Evolutionary conservation across 2,797 vertebrate genomes (phyloP), one percentile per base, ranked within the genome.

Genomic region (Esox lucius): DNA sequence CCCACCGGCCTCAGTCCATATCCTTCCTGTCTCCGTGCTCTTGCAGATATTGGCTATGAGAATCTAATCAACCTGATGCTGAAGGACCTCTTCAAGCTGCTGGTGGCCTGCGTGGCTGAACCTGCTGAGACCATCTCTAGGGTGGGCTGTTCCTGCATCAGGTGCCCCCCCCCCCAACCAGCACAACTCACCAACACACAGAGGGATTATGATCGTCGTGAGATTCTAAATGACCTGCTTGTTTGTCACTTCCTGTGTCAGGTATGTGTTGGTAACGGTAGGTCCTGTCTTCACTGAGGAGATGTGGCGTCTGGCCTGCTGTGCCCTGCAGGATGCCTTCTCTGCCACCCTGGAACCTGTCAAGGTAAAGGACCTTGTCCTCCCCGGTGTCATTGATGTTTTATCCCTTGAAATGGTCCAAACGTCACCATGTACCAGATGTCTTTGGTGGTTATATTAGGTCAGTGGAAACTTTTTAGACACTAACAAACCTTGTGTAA

Each of bases 71-170:
- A 99, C 89, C 85, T 95, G 78, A 97, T 99, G 97, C 78, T 99
- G 83, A 98, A 97, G 90, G 97, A 99, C 78, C 94, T 99, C 80
- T 98, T 99, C 72, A 96, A 97, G 85, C 89, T 99, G 62, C 91
- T 99, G 78, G 97, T 98, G 66, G 91, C 94, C 5, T 97, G 97
- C 76, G 97, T 99, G 78, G 97, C 97, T 48, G 97, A 99, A 73
- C 96, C 98, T 48, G 96, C 96, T 0, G 98, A 99, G 90, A 95
- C 95, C 86, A 97, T 99, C 92, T 98, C 97, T 85, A 95, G 98
- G 89, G 98, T 99, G 71, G 98, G 97, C 87, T 99, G 98, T 81
- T 99, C 98, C 85, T 99, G 98, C 86, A 99, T 99, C 88, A 95
- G 97, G 98, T 99, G 81, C 90, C 75, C 53, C 66, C 59, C 26